A percentile compares a stretch with the other conserved stretches of the same genome.
Evolutionary conservation across 1,140 invertebrate species (phyloP).

Genomic region (Formica exsecta): DNA sequence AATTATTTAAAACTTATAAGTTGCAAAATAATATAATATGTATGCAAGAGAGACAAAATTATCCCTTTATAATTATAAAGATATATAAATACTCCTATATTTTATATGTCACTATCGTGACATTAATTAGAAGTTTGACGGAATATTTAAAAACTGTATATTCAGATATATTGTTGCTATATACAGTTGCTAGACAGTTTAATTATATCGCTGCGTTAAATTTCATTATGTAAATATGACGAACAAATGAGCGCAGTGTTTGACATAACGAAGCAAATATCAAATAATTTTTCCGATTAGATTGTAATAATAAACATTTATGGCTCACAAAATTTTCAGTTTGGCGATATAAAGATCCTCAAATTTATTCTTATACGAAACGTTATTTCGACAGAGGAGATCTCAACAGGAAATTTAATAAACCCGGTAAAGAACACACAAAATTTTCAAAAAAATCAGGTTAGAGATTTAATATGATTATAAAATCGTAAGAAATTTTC

Average conservation of each 20-base stretch:
- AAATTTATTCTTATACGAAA: background rate
- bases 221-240: background rate
- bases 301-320: background rate
- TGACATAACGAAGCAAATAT: background rate
- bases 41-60: no score
- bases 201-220: background rate
- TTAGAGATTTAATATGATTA: background rate
- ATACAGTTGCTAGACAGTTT: background rate
- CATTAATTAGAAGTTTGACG: background rate
- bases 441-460: background rate
- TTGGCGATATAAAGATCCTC: background rate
- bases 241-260: constrained; percentile 23
- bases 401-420: constrained; percentile 1
- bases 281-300: constrained; percentile 11
- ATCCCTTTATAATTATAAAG: background rate
- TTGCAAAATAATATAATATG: background rate
- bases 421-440: background rate
- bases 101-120: background rate
- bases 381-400: background rate
- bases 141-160: background rate
- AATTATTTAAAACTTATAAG: background rate
- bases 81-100: background rate
- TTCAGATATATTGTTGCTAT: background rate
- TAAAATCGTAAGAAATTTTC: background rate
- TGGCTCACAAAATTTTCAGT: constrained; percentile 28